phyloP scores from a whole-genome alignment of 2,113 vertebrate species.

The Bubalus kerabau region DNA sequence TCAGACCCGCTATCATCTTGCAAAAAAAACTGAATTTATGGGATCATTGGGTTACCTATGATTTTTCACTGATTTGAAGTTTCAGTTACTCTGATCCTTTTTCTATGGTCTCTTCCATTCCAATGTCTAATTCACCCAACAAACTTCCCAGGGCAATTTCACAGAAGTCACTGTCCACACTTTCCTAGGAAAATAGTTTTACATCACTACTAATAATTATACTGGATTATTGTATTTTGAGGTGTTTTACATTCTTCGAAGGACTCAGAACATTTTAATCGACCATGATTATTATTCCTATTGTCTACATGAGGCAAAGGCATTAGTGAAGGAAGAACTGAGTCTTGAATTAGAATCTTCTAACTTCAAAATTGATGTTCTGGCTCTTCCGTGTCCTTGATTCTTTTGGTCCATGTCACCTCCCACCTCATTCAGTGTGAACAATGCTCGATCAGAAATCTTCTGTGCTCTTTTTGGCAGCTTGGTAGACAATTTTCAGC shows the following conservation, averaged over 20 bases:
- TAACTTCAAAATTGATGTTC: background rate
- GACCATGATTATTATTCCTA: background rate
- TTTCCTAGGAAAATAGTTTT: background rate
- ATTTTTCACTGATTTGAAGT: background rate
- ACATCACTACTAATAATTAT: background rate
- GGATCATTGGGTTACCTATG: background rate
- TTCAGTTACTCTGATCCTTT: background rate
- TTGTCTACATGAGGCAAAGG: background rate
- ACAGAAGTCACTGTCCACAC: background rate
- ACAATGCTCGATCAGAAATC: conserved; percentile 57
- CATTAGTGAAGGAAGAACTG: background rate
- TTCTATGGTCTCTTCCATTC: background rate
- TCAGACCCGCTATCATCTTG: background rate
- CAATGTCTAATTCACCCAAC: background rate
- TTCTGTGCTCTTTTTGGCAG: conserved; percentile 19
- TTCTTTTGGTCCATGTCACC: background rate
- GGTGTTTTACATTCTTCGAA: background rate
- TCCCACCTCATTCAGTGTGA: background rate
- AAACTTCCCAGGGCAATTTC: background rate
- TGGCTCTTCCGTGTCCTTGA: background rate
- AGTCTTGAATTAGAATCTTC: conserved; percentile 11
- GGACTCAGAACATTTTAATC: background rate
- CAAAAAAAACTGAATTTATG: background rate
- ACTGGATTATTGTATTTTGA: background rate
- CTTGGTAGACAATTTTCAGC: conserved; percentile 9